Evolutionary conservation across 2,113 vertebrate genomes (phyloP).

Genomic region (Mola mola): DNA sequence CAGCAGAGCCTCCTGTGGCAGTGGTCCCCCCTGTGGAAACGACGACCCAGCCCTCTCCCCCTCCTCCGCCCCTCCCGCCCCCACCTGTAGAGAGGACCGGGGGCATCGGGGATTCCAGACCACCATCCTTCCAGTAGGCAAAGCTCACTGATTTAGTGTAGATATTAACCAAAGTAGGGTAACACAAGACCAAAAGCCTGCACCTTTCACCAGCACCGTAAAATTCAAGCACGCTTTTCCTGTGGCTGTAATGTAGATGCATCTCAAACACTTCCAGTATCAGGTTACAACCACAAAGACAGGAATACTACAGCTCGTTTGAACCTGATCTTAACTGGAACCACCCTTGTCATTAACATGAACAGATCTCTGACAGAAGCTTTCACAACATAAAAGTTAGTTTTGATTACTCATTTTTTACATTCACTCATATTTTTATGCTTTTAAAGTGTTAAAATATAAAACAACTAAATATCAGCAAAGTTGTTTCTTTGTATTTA

Average conservation of each 20-base stretch:
- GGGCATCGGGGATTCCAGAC: slow-evolving; percentile 91
- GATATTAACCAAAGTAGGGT: too few species aligned
- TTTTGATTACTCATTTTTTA: too few species aligned
- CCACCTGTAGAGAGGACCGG: slow-evolving; percentile 89
- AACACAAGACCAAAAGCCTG: too few species aligned
- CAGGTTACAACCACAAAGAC: slow-evolving; percentile 47
- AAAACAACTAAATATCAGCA: too few species aligned
- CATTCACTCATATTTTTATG: too few species aligned
- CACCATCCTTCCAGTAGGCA: slow-evolving; percentile 92
- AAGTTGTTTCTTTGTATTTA: too few species aligned
- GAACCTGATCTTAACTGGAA: slow-evolving; percentile 43
- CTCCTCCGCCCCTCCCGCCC: slow-evolving; percentile 86
- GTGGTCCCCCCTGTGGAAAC: slow-evolving; percentile 79
- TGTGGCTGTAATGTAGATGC: slow-evolving; percentile 14
- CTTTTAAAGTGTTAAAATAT: too few species aligned
- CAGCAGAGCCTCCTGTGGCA: slow-evolving; percentile 74
- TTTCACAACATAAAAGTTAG: too few species aligned
- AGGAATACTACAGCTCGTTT: slow-evolving; percentile 36
- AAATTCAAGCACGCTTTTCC: neutral
- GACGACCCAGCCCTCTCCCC: slow-evolving; percentile 81
- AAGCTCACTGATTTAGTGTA: too few species aligned
- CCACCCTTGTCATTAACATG: slow-evolving; percentile 28
- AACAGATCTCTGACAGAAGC: too few species aligned
- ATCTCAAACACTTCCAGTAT: slow-evolving; percentile 33
- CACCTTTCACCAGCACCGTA: neutral